A percentile compares a stretch with the other conserved stretches of the same genome.
These are phyloP conservation scores for Meleagris gallopavo DNA, from an alignment of 2,113 vertebrate genomes.

Conservation along the genomic window DNA sequence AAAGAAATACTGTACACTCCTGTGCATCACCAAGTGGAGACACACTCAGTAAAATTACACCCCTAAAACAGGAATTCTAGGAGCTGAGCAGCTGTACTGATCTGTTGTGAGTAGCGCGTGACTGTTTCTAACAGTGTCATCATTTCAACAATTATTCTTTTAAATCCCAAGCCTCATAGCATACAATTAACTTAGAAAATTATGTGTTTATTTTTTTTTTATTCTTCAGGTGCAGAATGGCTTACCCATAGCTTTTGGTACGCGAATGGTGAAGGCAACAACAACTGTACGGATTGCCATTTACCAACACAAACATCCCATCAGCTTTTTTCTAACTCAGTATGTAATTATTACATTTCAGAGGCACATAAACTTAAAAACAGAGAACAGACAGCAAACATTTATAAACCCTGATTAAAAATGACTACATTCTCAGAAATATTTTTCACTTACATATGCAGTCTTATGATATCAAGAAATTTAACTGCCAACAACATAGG, in stretches of 20 bases:
- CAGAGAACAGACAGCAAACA: not conserved
- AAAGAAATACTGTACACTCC: not conserved
- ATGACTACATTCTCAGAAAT: not conserved
- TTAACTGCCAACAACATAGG: not conserved
- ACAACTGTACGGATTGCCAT: not conserved
- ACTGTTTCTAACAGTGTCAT: not conserved
- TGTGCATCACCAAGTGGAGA: not conserved
- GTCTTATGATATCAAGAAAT: not conserved
- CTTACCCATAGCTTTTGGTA: not conserved
- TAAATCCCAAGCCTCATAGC: not conserved
- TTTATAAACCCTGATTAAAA: not conserved
- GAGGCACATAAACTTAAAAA: not conserved
- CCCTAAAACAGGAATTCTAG: not conserved
- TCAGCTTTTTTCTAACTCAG: accelerated
- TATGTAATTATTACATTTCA: not conserved
- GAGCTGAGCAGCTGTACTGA: not conserved
- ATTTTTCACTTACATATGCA: not conserved
- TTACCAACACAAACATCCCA: not conserved
- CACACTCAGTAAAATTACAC: not conserved
- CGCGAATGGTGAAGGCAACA: not conserved
- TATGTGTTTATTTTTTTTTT: not conserved
- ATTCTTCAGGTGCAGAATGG: not conserved
- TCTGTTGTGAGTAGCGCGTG: not conserved
- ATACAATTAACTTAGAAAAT: not conserved
- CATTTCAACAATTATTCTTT: not conserved